Base-by-base conservation (phyloP, 1,140 invertebrate genomes). In the Drosophila biarmipes region DNA sequence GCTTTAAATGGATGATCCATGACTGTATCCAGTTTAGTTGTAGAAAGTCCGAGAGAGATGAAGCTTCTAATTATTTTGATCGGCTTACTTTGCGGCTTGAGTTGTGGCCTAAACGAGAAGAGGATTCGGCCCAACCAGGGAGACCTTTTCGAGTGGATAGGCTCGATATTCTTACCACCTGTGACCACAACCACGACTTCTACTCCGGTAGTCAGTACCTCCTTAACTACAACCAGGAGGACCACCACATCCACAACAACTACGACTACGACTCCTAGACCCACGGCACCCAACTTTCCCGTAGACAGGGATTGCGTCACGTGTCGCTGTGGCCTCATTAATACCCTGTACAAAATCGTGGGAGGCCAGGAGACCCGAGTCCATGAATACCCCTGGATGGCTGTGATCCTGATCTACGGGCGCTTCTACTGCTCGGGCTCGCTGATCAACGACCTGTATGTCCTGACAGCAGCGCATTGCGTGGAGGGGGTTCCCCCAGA, bases 381-480 rank as follows among this genome's bases (percentile, higher is more conserved):
- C 11, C 93, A 95, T 73, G 95, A 97, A 86, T 96, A 96, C 81
- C 96, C 96, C 0, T 97, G 96, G 96, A 94, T 96, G 80, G 95
- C 94, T 2, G 94, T 94, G 27, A 92, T 97, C 15, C 92, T 93
- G 58, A 95, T 95, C 81, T 93, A 93, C 42, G 94, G 94, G 3
- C 93, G 94, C 56, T 96, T 96, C 91, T 96, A 96, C 73, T 97
- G 96, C 86, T 95, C 95, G 1, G 96, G 94, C 2, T 95, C 94
- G 8, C 90, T 97, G 37, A 95, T 96, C 78, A 94, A 93, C 6
- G 92, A 93, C 29, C 92, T 90, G 14, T 90, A 86, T 38, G 76
- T 91, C 29, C 54, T 91, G 0, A 91, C 90, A 2, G 90, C 90
- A 5, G 85, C 80, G 0, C 90, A 91, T 24, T 91, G 90, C 42